Evolutionary conservation across 2,888 invertebrate species (phyloP), one percentile per base, ranked within the genome.

Genomic region (Netelia virgata): DNA sequence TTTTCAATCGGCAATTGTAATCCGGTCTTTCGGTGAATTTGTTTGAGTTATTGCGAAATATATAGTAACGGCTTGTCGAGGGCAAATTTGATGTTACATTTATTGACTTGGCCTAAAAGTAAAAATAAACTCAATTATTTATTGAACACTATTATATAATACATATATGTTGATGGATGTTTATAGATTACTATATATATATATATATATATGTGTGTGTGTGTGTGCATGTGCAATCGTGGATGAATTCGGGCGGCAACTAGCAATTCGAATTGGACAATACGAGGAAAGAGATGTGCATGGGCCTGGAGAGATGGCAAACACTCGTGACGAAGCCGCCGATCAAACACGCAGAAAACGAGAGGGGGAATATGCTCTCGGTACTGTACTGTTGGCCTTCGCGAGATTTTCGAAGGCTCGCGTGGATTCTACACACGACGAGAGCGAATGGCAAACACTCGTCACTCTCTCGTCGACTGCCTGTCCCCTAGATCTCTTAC

Each of bases 251-350:
- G 61, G 47, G 41, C 20, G 18, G 16, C 57, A 57, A 57, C 36
- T 64, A 23, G 68, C 69, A 64, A 77, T 66, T 61, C 69, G 73
- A 73, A 68, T 23, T 18, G n/a, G 57, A 61, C 61, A 61, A 23
- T 72, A n/a, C 16, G 43, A 43, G 14, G 63, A 63, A 41, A 18
- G 11, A 72, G 63, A 64, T 79, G 79, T 64, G 53, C 72, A 64
- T 9, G 57, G 53, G 50, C 36, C 79, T 84, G 86, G 89, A 78
- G 87, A 88, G 68, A 88, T 82, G 87, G 87, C 89, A 90, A 90
- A 90, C 89, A 89, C 89, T 87, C 86, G 70, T 76, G 53, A 66
- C 86, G 74, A 78, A 68, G 85, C 76, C 66, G 79, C 69, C 85
- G 87, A 83, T 85, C 87, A 87, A 88, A 88, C 86, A 86, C 75